These are phyloP conservation scores for Trachelus stipa DNA, from an alignment of 2,888 invertebrate genomes.

Conservation along the genomic window DNA sequence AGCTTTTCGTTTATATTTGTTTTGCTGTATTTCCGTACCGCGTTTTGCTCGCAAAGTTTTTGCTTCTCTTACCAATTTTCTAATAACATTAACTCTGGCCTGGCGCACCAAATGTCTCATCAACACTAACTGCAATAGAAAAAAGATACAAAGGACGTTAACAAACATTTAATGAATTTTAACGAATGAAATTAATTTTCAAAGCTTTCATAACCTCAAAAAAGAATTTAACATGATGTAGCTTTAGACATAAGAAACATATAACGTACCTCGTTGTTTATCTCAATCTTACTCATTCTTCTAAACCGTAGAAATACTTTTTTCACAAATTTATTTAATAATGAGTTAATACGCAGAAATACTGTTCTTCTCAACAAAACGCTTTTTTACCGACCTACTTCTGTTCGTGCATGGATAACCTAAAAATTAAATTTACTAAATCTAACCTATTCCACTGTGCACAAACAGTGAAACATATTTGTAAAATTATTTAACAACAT, in stretches of 20 bases:
- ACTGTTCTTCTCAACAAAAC: not conserved
- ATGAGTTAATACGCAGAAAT: not conserved
- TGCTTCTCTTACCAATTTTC: conserved; percentile 49
- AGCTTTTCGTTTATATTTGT: conserved; percentile 51
- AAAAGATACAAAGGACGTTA: not conserved
- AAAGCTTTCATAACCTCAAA: conserved; percentile 5
- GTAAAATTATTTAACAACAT: not conserved
- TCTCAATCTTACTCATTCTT: conserved; percentile 43
- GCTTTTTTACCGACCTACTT: not conserved
- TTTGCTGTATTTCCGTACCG: conserved; percentile 49
- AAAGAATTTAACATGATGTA: not conserved
- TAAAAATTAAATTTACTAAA: not conserved
- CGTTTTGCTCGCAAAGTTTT: conserved; percentile 42
- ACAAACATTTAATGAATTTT: not conserved
- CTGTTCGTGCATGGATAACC: not conserved
- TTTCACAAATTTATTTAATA: not conserved
- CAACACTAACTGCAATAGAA: conserved; percentile 48
- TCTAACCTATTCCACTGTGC: not conserved
- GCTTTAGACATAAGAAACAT: not conserved
- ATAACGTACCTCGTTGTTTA: conserved; percentile 55
- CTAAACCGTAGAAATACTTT: not conserved
- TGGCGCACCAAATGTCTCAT: conserved; percentile 50
- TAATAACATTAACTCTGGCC: conserved; percentile 45
- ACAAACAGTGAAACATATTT: not conserved
- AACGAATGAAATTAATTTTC: not conserved